Evolutionary conservation across 2,113 vertebrate species (phyloP).

Genomic region (Stercorarius parasiticus): DNA sequence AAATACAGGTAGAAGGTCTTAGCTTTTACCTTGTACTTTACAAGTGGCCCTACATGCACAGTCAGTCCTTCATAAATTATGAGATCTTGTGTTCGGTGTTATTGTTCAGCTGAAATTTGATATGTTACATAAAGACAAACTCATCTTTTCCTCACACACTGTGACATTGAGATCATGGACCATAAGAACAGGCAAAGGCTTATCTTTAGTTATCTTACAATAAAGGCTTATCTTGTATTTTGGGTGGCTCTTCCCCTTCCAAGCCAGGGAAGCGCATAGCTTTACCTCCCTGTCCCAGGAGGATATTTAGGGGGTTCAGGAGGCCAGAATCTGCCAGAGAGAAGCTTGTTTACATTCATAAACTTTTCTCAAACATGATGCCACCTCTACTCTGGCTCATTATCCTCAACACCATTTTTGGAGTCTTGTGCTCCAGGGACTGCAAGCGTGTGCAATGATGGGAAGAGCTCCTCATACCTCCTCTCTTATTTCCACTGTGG

Average conservation of each 20-base stretch:
- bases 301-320: background rate
- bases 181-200: background rate
- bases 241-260: background rate
- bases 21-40: background rate
- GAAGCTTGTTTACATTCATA: background rate
- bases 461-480: background rate
- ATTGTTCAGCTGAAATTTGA: background rate
- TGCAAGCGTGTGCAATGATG: background rate
- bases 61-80: background rate
- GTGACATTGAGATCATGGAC: background rate
- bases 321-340: background rate
- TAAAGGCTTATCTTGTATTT: background rate
- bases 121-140: background rate
- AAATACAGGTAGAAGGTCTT: background rate
- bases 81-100: rapidly evolving
- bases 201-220: background rate
- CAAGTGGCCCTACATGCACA: background rate
- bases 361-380: background rate
- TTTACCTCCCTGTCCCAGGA: background rate
- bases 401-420: background rate
- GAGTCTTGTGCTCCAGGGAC: background rate
- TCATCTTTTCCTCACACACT: background rate
- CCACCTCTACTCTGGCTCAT: background rate
- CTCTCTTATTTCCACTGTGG: background rate
- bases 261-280: background rate